A percentile compares a stretch with the other conserved stretches of the same genome.
Evolutionary conservation across 2,113 vertebrate species (phyloP).

Genomic region (Scomber colias): DNA sequence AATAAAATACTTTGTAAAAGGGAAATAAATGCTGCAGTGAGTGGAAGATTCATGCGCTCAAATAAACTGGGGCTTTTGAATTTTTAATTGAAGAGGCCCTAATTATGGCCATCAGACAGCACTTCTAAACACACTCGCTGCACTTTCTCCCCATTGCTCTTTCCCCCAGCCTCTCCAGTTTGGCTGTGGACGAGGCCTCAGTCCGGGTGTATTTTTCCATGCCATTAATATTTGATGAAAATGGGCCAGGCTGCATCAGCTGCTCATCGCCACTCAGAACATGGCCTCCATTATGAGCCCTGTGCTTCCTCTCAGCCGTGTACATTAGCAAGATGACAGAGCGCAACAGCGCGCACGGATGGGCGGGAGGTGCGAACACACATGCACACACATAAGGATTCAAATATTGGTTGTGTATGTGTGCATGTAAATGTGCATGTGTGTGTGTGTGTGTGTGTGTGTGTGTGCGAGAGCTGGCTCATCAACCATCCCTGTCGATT

Average conservation of each 20-base stretch:
- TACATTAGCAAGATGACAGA: conserved; percentile 97
- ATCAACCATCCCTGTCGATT: conserved; percentile 95
- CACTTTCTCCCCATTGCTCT: conserved; percentile 83
- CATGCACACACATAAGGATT: conserved; percentile 20
- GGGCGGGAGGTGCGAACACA: conserved; percentile 48
- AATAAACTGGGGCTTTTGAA: conserved; percentile 99
- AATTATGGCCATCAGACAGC: conserved; percentile 99
- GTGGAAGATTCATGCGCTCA: conserved; percentile 98
- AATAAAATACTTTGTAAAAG: conserved; percentile 99
- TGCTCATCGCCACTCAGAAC: conserved; percentile 94
- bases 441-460: conserved; percentile 63
- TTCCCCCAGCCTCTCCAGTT: conserved; percentile 75
- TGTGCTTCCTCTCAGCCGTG: conserved; percentile 95
- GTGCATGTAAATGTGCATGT: background rate
- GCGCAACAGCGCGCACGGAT: conserved; percentile 85
- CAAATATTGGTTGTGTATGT: conserved; percentile 29
- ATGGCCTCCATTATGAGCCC: conserved; percentile 97
- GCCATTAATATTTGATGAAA: conserved; percentile 99
- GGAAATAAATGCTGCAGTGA: conserved; percentile 96
- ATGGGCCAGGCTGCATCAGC: conserved; percentile 99
- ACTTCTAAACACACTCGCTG: conserved; percentile 98
- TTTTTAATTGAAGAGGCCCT: conserved; percentile 99
- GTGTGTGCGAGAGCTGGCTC: conserved; percentile 77
- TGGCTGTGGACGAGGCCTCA: conserved; percentile 94
- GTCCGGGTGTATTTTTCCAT: conserved; percentile 98